Percentiles rank a stretch among this genome's conserved stretches.
Evolutionary conservation across 1,140 invertebrate species (phyloP).

Genomic region (Polypedilum pembai): DNA sequence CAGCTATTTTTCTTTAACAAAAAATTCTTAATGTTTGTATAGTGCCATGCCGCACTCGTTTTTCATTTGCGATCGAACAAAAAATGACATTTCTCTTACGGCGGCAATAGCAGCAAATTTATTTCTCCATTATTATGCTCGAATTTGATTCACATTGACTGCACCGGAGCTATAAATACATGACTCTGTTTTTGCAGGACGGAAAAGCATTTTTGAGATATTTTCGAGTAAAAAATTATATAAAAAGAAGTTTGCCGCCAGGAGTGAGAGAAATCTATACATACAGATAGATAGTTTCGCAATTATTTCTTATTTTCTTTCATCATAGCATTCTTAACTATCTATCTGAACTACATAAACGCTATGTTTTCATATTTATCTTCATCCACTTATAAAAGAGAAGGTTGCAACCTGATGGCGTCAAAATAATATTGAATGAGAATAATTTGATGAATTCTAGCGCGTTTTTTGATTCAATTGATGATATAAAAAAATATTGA

Average conservation of each 20-base stretch:
- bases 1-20: background rate
- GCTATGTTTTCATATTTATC: background rate
- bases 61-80: background rate
- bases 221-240: background rate
- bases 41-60: background rate
- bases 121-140: too few relatives aligned
- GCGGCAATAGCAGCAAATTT: background rate
- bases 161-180: too few relatives aligned
- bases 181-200: too few relatives aligned
- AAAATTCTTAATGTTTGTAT: background rate
- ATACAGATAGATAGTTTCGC: background rate
- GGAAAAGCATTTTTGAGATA: too few relatives aligned
- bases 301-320: background rate
- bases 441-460: background rate
- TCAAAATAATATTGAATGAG: background rate
- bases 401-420: slow-evolving; percentile 6
- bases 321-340: background rate
- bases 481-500: too few relatives aligned
- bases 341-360: background rate
- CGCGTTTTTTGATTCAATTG: background rate
- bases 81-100: background rate
- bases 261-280: background rate
- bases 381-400: background rate
- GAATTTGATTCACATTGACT: too few relatives aligned
- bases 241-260: slow-evolving; percentile 11